Base-by-base conservation (phyloP, 1,140 invertebrate genomes). In the Bombus huntii region DNA sequence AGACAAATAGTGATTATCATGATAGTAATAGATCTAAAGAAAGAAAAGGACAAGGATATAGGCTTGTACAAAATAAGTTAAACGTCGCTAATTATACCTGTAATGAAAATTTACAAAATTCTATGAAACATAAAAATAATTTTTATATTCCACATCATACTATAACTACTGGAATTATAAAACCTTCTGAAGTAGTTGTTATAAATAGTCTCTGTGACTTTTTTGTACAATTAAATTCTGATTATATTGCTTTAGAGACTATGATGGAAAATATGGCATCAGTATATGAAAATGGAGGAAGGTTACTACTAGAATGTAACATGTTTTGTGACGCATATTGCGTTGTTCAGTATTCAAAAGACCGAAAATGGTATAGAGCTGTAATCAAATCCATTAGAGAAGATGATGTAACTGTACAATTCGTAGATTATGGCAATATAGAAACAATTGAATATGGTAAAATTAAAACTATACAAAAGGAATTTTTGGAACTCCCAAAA, bases 351-450 rank as follows among this genome's bases (percentile, higher is more conserved):
- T 97, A 95, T 84, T 94, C 94, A 0, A 95, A 93, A 37, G 96
- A 96, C 92, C 85, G 92, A 1, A 91, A 87, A 37, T 96, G 96
- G 96, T 96, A 97, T 82, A 93, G 96, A 89, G 96, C 95, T 5
- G 70, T 94, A 31, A 93, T 97, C 31, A 94, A 95, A 88, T 89
- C 87, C 62, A 90, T 94, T 15, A 93, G 95, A 78, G 73, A 66
- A 28, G 39, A 68, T 4, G 83, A 57, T 6, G 94, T 83, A 3
- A 90, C 57, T 10, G 95, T 97, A 10, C 87, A 94, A 12, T 97
- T 96, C 89, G 91, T 97, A 6, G 96, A 97, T 90, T 96, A 96
- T 90, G 96, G 96, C 28, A 95, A 95, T 72, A 86, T 68, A 18
- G 94, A 95, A 77, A 88, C 44, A 39, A 87, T 95, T 0, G n/a